Evolutionary conservation across 1,140 invertebrate species (phyloP).

Genomic region (Drosophila nasuta): DNA sequence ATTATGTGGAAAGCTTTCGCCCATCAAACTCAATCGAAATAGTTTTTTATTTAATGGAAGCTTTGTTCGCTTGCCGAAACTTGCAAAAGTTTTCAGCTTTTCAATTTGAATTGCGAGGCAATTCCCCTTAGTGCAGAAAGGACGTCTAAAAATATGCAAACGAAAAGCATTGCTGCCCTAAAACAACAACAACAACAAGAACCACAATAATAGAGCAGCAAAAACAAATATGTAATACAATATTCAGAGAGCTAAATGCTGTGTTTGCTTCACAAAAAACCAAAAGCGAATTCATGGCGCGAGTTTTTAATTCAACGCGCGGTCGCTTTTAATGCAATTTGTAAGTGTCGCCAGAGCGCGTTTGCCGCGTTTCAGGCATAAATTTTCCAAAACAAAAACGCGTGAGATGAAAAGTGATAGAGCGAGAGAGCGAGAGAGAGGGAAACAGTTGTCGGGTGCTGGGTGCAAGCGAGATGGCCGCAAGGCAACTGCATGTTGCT

Average conservation of each 20-base stretch:
- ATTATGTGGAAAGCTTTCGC: not conserved
- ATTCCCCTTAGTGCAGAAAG: constrained; percentile 2
- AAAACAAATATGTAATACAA: constrained; percentile 32
- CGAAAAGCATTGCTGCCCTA: constrained; percentile 51
- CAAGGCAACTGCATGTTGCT: constrained; percentile 23
- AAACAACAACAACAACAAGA: not conserved
- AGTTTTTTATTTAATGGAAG: constrained; percentile 18
- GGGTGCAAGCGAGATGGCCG: constrained; percentile 4
- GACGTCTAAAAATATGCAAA: constrained; percentile 64
- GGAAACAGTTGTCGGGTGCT: not conserved
- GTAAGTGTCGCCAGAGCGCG: constrained; percentile 51
- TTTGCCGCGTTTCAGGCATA: constrained; percentile 51
- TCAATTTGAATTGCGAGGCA: constrained; percentile 19
- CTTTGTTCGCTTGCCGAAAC: not conserved
- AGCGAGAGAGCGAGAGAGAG: not conserved
- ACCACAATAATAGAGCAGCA: not conserved
- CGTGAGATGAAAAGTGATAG: not conserved
- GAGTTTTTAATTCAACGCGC: constrained; percentile 53
- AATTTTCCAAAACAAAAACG: constrained; percentile 45
- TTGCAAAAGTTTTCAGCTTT: constrained; percentile 22
- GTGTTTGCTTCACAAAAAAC: constrained; percentile 5
- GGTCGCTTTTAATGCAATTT: constrained; percentile 73
- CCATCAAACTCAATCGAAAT: constrained; percentile 18
- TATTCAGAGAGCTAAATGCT: constrained; percentile 30
- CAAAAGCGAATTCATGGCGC: constrained; percentile 41